Evolutionary conservation across 2,888 invertebrate genomes (phyloP).

Genomic region (Cosmia trapezina): DNA sequence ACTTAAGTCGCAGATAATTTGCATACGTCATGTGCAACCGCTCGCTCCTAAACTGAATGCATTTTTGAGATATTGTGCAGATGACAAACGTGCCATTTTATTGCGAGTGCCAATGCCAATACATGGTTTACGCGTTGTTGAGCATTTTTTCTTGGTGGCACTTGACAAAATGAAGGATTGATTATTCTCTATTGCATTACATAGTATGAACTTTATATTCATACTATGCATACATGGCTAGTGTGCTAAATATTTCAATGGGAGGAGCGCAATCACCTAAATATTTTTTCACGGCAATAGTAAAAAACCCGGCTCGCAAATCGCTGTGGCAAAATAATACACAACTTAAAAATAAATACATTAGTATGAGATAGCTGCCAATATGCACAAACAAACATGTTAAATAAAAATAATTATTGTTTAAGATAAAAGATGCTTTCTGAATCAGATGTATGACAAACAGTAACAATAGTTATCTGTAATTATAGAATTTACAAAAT

Average conservation of each 20-base stretch:
- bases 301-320: slow-evolving; percentile 48
- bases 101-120: no score
- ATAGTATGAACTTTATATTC: no score
- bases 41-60: slow-evolving; percentile 32
- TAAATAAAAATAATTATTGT: slow-evolving; percentile 2
- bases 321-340: slow-evolving; percentile 45
- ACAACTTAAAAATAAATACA: slow-evolving; percentile 27
- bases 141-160: background rate
- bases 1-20: slow-evolving; percentile 59
- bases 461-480: slow-evolving; percentile 14
- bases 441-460: slow-evolving; percentile 5
- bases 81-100: slow-evolving; percentile 14
- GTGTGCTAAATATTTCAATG: background rate
- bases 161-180: no score
- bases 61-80: slow-evolving; percentile 9
- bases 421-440: background rate
- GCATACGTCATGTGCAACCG: slow-evolving; percentile 52
- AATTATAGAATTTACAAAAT: slow-evolving; percentile 54
- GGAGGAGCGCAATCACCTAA: background rate
- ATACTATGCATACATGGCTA: no score
- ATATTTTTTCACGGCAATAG: slow-evolving; percentile 19
- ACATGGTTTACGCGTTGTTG: background rate
- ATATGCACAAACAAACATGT: slow-evolving; percentile 29
- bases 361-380: slow-evolving; percentile 23
- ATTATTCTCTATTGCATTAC: no score